phyloP scores from a whole-genome alignment of 2,888 invertebrate genomes.

The Rhaphigaster nebulosa region DNA sequence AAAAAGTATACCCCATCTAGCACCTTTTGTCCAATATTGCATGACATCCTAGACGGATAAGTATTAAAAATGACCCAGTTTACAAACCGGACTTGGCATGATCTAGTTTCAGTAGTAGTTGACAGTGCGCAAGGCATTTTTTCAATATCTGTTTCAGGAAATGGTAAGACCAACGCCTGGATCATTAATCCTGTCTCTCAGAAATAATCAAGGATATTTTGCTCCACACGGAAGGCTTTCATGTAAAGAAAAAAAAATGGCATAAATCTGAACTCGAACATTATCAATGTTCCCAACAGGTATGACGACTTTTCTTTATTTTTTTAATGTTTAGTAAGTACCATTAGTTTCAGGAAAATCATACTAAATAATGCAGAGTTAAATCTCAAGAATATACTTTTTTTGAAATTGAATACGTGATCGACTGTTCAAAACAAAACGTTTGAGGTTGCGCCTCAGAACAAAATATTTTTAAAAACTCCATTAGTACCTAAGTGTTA shows the following conservation, averaged over 20 bases:
- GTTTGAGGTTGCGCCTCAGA: too few species aligned
- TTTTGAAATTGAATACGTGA: too few species aligned
- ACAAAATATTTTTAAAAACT: too few species aligned
- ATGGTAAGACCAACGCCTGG: slow-evolving; percentile 3
- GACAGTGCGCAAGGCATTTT: not conserved
- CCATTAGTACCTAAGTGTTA: too few species aligned
- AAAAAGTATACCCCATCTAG: not conserved
- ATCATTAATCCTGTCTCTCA: slow-evolving; percentile 29
- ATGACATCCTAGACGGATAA: not conserved
- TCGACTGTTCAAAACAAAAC: too few species aligned
- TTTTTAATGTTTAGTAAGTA: not conserved
- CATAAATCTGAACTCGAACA: not conserved
- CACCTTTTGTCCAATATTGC: not conserved
- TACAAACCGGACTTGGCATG: slow-evolving; percentile 16
- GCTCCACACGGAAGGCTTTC: not conserved
- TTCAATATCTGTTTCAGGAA: slow-evolving; percentile 48
- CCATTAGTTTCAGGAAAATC: not conserved
- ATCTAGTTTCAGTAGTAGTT: slow-evolving; percentile 18
- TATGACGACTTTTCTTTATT: not conserved
- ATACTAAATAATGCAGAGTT: not conserved
- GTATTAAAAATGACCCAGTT: slow-evolving; percentile 31
- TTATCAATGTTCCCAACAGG: not conserved
- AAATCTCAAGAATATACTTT: too few species aligned
- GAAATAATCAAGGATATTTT: slow-evolving; percentile 26
- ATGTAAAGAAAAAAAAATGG: not conserved